phyloP scores from a whole-genome alignment of 2,888 invertebrate genomes.

The Cosmopolites sordidus region DNA sequence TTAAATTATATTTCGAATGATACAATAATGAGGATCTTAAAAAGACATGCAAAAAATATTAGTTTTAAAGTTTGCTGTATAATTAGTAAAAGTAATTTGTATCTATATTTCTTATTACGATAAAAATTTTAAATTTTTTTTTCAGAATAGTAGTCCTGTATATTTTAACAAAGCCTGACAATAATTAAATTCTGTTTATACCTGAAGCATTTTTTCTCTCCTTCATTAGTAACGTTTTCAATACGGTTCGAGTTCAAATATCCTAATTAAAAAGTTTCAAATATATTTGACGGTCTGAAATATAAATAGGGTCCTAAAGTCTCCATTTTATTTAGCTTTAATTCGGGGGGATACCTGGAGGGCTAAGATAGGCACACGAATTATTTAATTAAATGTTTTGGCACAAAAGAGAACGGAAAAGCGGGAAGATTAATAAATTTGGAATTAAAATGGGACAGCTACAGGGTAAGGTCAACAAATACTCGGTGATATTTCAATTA shows the following conservation, averaged over 20 bases:
- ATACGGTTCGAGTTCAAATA: slow-evolving; percentile 1
- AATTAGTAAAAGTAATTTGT: too few species aligned
- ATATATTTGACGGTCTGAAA: slow-evolving; percentile 20
- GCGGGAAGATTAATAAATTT: slow-evolving; percentile 16
- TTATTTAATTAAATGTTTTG: slow-evolving; percentile 22
- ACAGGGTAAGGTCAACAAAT: slow-evolving; percentile 6
- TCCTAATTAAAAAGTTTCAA: slow-evolving; percentile 1
- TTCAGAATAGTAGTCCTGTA: too few species aligned
- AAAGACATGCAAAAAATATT: too few species aligned
- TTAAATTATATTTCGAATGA: too few species aligned
- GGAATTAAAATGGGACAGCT: slow-evolving; percentile 9
- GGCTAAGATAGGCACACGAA: slow-evolving; percentile 19
- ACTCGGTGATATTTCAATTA: too few species aligned
- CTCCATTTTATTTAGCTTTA: slow-evolving; percentile 17
- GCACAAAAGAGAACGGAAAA: slow-evolving; percentile 16
- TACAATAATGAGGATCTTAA: too few species aligned
- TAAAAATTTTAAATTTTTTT: too few species aligned
- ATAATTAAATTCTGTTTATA: background rate
- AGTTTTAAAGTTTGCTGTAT: too few species aligned
- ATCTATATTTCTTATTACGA: too few species aligned
- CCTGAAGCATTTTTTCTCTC: background rate
- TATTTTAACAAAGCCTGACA: background rate
- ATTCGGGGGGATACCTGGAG: slow-evolving; percentile 16
- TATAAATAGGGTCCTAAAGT: slow-evolving; percentile 19
- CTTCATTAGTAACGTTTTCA: slow-evolving; percentile 1